These are phyloP conservation scores for Odontamblyopus lacepedii DNA, from an alignment of 2,797 vertebrate genomes.

Conservation along the genomic window DNA sequence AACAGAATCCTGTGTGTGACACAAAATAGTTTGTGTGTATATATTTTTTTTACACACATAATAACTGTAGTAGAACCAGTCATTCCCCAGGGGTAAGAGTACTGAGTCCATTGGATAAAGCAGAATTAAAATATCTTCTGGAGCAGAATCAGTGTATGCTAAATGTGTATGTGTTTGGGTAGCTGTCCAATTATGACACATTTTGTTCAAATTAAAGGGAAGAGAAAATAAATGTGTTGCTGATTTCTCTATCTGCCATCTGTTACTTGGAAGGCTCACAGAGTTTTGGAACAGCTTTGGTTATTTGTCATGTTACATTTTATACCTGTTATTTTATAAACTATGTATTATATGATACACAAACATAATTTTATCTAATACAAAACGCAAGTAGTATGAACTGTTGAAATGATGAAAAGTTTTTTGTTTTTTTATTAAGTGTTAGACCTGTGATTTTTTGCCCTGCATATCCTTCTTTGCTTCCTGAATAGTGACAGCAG, in stretches of 20 bases:
- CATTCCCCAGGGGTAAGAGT: slow-evolving; percentile 30
- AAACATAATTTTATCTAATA: neutral
- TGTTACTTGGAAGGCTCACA: slow-evolving; percentile 75
- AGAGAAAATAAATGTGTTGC: slow-evolving; percentile 79
- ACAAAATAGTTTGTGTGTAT: neutral
- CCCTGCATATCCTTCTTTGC: slow-evolving; percentile 44
- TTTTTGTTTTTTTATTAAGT: neutral
- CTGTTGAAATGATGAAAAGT: neutral
- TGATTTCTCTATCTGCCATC: slow-evolving; percentile 76
- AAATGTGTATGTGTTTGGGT: slow-evolving; percentile 66
- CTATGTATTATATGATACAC: neutral
- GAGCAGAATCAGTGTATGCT: slow-evolving; percentile 57
- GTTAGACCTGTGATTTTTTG: slow-evolving; percentile 5
- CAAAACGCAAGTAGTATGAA: neutral
- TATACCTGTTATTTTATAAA: slow-evolving; percentile 38
- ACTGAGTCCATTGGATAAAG: slow-evolving; percentile 41
- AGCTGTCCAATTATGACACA: slow-evolving; percentile 71
- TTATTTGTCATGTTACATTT: slow-evolving; percentile 44
- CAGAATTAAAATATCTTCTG: slow-evolving; percentile 64
- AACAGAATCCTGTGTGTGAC: neutral
- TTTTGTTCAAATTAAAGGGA: slow-evolving; percentile 71
- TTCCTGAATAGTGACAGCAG: slow-evolving; percentile 75
- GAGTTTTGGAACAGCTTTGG: slow-evolving; percentile 34
- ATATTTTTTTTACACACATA: slow-evolving; percentile 28
- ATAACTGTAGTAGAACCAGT: slow-evolving; percentile 30